phyloP scores from a whole-genome alignment of 2,113 vertebrate species.

The Rhinolophus ferrumequinum region DNA sequence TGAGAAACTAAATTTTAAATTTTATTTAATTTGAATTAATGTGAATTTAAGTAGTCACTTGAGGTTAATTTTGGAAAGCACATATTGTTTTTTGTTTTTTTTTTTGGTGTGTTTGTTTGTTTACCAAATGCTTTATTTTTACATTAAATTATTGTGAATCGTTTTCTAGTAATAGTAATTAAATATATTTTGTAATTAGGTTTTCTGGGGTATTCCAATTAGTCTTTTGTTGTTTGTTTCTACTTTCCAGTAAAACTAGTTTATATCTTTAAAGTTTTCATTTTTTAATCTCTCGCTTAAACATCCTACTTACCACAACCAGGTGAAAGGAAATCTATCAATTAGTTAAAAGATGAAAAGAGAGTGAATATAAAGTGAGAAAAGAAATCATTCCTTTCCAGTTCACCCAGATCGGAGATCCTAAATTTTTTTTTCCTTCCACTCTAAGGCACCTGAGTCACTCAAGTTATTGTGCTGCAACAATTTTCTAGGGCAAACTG shows the following conservation, averaged over 20 bases:
- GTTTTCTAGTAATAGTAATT: neutral
- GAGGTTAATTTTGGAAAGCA: neutral
- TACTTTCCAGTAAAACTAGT: neutral
- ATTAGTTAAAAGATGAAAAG: neutral
- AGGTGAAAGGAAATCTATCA: neutral
- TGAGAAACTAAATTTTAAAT: neutral
- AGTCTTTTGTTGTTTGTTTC: neutral
- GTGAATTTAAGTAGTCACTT: constrained; percentile 11
- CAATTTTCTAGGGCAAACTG: constrained; percentile 52
- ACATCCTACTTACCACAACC: neutral
- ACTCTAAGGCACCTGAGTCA: constrained; percentile 3
- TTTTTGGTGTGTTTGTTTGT: neutral
- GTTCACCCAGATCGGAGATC: neutral
- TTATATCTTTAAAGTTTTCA: constrained; percentile 1
- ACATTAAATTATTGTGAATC: neutral
- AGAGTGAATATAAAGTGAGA: neutral
- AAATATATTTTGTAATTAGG: neutral
- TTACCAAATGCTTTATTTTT: neutral
- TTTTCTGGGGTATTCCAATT: constrained; percentile 19
- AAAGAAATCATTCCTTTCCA: neutral
- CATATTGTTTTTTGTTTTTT: neutral
- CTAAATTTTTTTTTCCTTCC: neutral
- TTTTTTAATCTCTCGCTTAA: neutral
- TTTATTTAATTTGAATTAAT: constrained; percentile 1
- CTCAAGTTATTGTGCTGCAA: neutral